Conservation (phyloP, 2,113 vertebrate species). For the Mystacornis crossleyi region DNA sequence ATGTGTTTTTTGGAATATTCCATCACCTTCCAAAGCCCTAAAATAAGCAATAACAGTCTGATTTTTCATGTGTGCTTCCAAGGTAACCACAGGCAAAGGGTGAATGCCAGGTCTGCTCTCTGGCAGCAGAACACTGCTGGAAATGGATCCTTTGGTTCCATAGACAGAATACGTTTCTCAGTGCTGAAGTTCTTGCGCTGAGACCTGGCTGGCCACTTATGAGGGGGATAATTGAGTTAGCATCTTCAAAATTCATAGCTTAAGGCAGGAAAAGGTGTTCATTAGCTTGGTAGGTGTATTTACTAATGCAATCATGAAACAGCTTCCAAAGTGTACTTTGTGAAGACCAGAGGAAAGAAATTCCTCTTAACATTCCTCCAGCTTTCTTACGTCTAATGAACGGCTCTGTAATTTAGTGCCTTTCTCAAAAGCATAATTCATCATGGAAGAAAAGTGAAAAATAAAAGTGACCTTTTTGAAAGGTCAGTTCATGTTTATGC, state of each 20-base stretch:
- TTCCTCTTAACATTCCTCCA: neutral
- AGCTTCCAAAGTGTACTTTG: neutral
- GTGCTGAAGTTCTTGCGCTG: neutral
- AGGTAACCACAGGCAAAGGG: neutral
- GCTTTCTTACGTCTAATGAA: neutral
- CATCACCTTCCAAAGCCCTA: neutral
- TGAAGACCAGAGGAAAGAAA: neutral
- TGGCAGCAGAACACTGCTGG: neutral
- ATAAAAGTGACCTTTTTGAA: conserved; percentile 53
- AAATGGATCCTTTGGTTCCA: neutral
- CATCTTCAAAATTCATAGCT: neutral
- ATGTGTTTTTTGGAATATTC: neutral
- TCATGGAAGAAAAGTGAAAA: conserved; percentile 42
- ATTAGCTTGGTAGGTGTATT: neutral
- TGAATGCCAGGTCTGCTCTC: neutral
- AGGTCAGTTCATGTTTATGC: conserved; percentile 54
- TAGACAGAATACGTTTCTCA: neutral
- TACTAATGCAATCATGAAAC: neutral
- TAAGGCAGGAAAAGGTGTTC: neutral
- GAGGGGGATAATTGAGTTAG: neutral
- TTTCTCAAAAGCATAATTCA: conserved; percentile 52
- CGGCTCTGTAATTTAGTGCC: neutral
- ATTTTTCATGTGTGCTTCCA: neutral
- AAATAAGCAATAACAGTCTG: neutral
- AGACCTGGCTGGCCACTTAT: neutral